phyloP scores from a whole-genome alignment of 1,140 invertebrate species.

The Octopus sinensis region DNA sequence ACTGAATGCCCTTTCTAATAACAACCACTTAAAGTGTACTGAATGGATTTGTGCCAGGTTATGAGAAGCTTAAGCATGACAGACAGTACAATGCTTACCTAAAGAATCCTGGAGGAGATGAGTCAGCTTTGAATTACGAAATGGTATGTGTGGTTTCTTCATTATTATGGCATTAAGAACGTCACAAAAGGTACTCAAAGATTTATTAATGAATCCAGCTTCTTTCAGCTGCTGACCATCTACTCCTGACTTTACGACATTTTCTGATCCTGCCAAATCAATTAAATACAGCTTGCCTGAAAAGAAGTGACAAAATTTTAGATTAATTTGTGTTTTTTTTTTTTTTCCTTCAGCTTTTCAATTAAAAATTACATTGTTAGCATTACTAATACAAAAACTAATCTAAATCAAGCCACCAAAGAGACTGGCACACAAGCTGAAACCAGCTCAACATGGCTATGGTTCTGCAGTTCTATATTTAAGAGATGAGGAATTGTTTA shows the following conservation, averaged over 20 bases:
- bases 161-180: slow-evolving; percentile 86
- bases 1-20: not conserved
- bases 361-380: too few relatives aligned
- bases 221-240: slow-evolving; percentile 85
- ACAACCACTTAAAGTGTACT: not conserved
- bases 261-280: slow-evolving; percentile 95
- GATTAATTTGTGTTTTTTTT: too few relatives aligned
- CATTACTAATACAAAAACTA: too few relatives aligned
- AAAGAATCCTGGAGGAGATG: slow-evolving; percentile 69
- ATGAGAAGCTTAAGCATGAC: not conserved
- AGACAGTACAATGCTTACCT: slow-evolving; percentile 57
- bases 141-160: slow-evolving; percentile 57
- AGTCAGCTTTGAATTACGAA: slow-evolving; percentile 56
- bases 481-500: too few relatives aligned
- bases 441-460: too few relatives aligned
- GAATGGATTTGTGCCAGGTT: not conserved
- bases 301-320: slow-evolving; percentile 11
- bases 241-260: slow-evolving; percentile 88
- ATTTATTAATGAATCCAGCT: slow-evolving; percentile 90
- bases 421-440: too few relatives aligned
- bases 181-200: slow-evolving; percentile 87
- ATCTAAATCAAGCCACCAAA: too few relatives aligned
- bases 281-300: slow-evolving; percentile 90
- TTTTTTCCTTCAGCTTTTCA: not conserved
- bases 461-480: too few relatives aligned